Evolutionary conservation across 1,140 invertebrate genomes (phyloP).

Genomic region (Drosophila oshimai): DNA sequence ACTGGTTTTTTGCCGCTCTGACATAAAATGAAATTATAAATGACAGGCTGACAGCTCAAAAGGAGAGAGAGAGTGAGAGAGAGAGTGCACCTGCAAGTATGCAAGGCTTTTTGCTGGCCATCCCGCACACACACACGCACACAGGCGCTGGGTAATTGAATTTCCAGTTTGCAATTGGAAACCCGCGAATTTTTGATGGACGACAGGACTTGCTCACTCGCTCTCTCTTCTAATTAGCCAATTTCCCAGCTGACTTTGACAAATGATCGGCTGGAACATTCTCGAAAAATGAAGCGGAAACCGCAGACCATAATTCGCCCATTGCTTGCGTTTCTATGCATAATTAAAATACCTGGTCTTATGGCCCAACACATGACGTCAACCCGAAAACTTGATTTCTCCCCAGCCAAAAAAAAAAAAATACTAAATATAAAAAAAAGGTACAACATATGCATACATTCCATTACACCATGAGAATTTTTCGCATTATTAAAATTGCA

Average conservation of each 20-base stretch:
- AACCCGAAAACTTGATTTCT: slow-evolving; percentile 55
- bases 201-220: neutral
- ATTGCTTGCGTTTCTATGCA: slow-evolving; percentile 11
- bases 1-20: too few species aligned
- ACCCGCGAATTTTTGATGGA: slow-evolving; percentile 22
- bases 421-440: neutral
- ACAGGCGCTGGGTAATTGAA: slow-evolving; percentile 30
- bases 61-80: neutral
- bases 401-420: neutral
- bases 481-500: slow-evolving; percentile 25
- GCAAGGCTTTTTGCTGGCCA: slow-evolving; percentile 16
- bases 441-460: neutral
- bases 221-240: neutral
- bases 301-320: slow-evolving; percentile 14
- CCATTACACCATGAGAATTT: slow-evolving; percentile 19
- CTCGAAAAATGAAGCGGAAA: slow-evolving; percentile 14
- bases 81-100: slow-evolving; percentile 35
- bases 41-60: slow-evolving; percentile 20
- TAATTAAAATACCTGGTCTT: slow-evolving; percentile 21
- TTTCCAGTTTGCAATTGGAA: slow-evolving; percentile 16
- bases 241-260: neutral
- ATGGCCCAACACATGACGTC: slow-evolving; percentile 71
- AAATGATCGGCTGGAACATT: slow-evolving; percentile 11
- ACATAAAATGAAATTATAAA: slow-evolving; percentile 47
- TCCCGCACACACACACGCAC: neutral